Evolutionary conservation across 2,113 vertebrate species (phyloP).

Genomic region (Notechis scutatus): DNA sequence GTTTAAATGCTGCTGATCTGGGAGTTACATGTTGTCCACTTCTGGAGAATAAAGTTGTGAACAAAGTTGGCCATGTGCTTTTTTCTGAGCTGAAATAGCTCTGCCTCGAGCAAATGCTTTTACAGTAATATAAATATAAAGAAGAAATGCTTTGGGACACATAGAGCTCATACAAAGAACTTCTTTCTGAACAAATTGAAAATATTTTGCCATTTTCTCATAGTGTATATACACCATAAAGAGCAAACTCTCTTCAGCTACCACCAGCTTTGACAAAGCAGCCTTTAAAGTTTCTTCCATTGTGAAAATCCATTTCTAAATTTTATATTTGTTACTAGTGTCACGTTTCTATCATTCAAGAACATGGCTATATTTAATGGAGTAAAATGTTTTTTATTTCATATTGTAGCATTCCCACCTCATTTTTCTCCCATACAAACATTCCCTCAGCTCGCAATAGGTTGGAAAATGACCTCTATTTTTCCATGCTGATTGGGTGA

Average conservation of each 20-base stretch:
- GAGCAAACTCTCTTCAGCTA: not conserved
- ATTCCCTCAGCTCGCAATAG: not conserved
- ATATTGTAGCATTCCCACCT: not conserved
- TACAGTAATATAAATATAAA: not conserved
- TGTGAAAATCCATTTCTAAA: not conserved
- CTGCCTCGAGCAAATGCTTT: not conserved
- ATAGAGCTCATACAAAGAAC: not conserved
- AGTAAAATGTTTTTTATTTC: not conserved
- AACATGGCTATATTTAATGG: not conserved
- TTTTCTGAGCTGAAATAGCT: not conserved
- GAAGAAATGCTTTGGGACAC: not conserved
- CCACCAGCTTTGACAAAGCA: not conserved
- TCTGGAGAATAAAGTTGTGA: not conserved
- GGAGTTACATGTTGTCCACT: not conserved
- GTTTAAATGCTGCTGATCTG: not conserved
- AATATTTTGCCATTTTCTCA: not conserved
- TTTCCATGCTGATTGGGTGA: not conserved
- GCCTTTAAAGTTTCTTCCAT: not conserved
- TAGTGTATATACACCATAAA: not conserved
- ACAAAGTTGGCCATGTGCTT: not conserved
- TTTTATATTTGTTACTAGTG: not conserved
- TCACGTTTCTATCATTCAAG: not conserved
- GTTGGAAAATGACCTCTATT: constrained; percentile 6
- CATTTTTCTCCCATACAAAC: constrained; percentile 2
- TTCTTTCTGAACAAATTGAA: not conserved